Evolutionary conservation across 2,888 invertebrate genomes (phyloP), one percentile per base, ranked within the genome.

Genomic region (Eustalomyia histrio): DNA sequence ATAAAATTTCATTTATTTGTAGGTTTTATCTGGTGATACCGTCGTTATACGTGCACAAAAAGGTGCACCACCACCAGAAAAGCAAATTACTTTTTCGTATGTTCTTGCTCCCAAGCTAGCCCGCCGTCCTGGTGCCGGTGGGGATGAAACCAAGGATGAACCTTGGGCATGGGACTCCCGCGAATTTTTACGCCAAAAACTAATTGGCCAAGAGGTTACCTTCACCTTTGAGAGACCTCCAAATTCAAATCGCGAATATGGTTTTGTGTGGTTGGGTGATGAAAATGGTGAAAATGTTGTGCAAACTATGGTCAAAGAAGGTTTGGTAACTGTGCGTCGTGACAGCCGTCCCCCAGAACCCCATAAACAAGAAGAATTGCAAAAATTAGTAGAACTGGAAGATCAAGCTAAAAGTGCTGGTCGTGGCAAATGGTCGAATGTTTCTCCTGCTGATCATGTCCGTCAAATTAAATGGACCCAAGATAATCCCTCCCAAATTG

Each of bases 121-220:
- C 6, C 92, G 96, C 84, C 92, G 96, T 86, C 94, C 94, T 64
- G 93, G 93, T 67, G 84, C 90, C 83, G 89, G 89, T 81, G 91
- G 93, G 53, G 93, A 93, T 57, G 95, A 95, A 87, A 93, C 94
- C 12, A 95, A 94, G 89, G 97, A 97, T 89, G 97, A 99, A 91
- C 97, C 99, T 1, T 99, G 93, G 92, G 99, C 98, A 0, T 99
- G 99, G 98, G 99, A 99, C 89, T 97, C 99, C 1, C 94, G 99
- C 72, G 99, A 99, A 91, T 99, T 95, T 88, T 92, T 99, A 63
- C 93, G 99, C 47, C 97, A 97, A 88, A 97, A 97, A 90, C 91
- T 99, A 43, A 94, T 99, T 86, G 98, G 98, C 2, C 95, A 97
- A 89, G 95, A 97, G 86, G 96, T 99, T 0, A 93, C 93, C 16